Conservation (phyloP, 2,113 vertebrate genomes). For the Salvator merianae region DNA sequence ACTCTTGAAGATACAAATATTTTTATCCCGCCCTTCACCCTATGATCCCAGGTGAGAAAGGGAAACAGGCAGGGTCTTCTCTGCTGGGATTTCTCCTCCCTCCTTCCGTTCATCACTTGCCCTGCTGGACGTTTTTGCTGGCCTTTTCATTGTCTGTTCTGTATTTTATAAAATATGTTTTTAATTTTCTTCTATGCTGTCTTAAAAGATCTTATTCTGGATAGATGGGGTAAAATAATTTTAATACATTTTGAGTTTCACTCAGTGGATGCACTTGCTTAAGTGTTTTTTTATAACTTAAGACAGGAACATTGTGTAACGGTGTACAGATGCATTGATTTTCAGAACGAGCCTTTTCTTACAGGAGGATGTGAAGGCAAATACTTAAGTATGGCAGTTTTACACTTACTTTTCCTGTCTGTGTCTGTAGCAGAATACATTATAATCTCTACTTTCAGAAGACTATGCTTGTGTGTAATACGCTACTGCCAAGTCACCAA, state of each 20-base stretch:
- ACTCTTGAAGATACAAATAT: slow-evolving; percentile 8
- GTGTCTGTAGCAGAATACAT: slow-evolving; percentile 41
- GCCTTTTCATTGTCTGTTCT: too few species aligned
- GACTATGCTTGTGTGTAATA: slow-evolving; percentile 13
- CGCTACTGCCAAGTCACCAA: slow-evolving; percentile 37
- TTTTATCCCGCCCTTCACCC: background rate
- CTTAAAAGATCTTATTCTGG: too few species aligned
- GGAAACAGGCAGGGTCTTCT: too few species aligned
- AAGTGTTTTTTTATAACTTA: background rate
- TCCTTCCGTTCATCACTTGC: too few species aligned
- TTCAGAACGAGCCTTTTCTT: slow-evolving; percentile 38
- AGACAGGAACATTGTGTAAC: too few species aligned
- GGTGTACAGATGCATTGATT: background rate
- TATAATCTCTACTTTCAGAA: slow-evolving; percentile 47
- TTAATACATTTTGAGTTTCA: too few species aligned
- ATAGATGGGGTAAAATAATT: too few species aligned
- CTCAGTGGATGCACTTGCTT: background rate
- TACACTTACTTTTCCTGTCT: slow-evolving; percentile 33
- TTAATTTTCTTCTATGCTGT: too few species aligned
- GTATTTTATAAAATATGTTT: too few species aligned
- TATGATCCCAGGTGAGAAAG: too few species aligned
- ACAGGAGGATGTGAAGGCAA: slow-evolving; percentile 43
- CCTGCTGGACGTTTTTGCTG: too few species aligned
- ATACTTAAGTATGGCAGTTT: background rate
- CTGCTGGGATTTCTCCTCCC: too few species aligned